Evolutionary conservation across 2,113 vertebrate genomes (phyloP).

Genomic region (Spilogale gracilis): DNA sequence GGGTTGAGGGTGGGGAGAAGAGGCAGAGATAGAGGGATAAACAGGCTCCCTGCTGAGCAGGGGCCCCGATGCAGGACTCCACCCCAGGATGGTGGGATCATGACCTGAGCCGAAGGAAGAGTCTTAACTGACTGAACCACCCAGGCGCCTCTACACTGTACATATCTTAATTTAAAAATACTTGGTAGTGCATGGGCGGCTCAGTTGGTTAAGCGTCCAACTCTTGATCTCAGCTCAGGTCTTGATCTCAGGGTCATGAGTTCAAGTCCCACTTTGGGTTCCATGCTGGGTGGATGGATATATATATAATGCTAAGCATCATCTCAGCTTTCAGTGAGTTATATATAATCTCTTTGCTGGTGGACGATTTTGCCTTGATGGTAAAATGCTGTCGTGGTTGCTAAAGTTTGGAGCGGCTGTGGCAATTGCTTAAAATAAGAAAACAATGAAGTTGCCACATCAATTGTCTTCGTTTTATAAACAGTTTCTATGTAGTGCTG

Average conservation of each 20-base stretch:
- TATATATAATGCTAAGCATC: not conserved
- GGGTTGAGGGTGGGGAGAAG: not conserved
- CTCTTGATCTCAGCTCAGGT: not conserved
- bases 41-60: not conserved
- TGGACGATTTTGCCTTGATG: not conserved
- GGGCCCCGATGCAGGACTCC: fast-evolving
- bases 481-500: not conserved
- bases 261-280: not conserved
- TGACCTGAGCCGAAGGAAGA: not conserved
- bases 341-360: not conserved
- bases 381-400: not conserved
- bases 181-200: not conserved
- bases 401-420: not conserved
- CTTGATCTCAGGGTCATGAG: not conserved
- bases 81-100: not conserved
- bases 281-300: not conserved
- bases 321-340: not conserved
- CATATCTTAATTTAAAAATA: not conserved
- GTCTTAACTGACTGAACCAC: not conserved
- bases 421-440: not conserved
- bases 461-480: not conserved
- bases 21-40: not conserved
- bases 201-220: not conserved
- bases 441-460: not conserved
- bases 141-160: not conserved